Evolutionary conservation across 2,888 invertebrate species (phyloP).

Genomic region (Tenthredo scrophulariae): DNA sequence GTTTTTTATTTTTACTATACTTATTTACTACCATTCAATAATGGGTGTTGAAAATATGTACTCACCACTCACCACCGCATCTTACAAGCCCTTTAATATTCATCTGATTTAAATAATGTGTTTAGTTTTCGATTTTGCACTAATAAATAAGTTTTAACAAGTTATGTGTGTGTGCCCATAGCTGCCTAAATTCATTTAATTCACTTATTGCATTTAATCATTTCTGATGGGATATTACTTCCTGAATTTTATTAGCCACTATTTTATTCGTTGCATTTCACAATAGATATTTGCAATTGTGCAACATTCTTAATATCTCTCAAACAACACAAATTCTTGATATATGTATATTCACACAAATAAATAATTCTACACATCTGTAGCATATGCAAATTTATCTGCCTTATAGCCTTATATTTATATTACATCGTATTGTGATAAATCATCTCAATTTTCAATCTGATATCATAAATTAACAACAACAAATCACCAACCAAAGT

Average conservation of each 20-base stretch:
- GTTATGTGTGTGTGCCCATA: conserved; percentile 9
- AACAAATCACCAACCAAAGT: background rate
- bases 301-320: background rate
- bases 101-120: background rate
- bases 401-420: background rate
- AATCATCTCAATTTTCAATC: background rate
- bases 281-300: background rate
- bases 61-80: conserved; percentile 35
- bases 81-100: conserved; percentile 16
- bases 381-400: background rate
- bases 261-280: background rate
- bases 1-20: background rate
- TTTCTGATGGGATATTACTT: background rate
- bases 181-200: conserved; percentile 24
- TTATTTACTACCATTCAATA: background rate
- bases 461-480: background rate
- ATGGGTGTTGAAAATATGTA: conserved; percentile 24
- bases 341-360: background rate
- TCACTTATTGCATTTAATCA: conserved; percentile 1
- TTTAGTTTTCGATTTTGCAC: conserved; percentile 36
- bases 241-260: background rate
- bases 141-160: conserved; percentile 49
- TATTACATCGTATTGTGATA: background rate
- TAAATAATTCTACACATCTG: background rate
- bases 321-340: background rate